phyloP scores from a whole-genome alignment of 1,140 invertebrate species.

The Drosophila micromelanica region DNA sequence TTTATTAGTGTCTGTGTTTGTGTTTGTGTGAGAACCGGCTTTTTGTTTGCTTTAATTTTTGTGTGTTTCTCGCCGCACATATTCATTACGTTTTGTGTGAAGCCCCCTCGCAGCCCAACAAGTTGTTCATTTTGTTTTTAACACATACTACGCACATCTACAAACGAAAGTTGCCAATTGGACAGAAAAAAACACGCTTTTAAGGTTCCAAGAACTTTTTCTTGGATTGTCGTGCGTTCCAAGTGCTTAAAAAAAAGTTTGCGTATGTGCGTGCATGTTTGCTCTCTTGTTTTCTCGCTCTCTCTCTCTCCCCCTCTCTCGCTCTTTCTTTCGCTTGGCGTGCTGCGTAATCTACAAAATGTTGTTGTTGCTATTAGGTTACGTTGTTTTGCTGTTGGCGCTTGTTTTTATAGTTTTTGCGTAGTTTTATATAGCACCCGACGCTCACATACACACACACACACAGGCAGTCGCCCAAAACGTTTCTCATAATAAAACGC shows the following conservation, averaged over 20 bases:
- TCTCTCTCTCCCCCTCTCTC: background rate
- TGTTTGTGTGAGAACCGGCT: constrained; percentile 65
- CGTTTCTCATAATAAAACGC: constrained; percentile 4
- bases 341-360: constrained; percentile 70
- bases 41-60: constrained; percentile 74
- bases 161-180: constrained; percentile 72
- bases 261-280: constrained; percentile 21
- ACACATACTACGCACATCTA: constrained; percentile 17
- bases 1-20: constrained; percentile 13
- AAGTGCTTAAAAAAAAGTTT: constrained; percentile 66
- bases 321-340: constrained; percentile 1
- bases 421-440: constrained; percentile 51
- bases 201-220: constrained; percentile 50
- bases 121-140: constrained; percentile 63
- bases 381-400: constrained; percentile 42
- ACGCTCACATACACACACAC: constrained; percentile 5
- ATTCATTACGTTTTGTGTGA: constrained; percentile 30
- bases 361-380: constrained; percentile 45
- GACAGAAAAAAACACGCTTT: constrained; percentile 29
- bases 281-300: background rate
- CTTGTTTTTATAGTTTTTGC: constrained; percentile 68
- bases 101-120: constrained; percentile 27
- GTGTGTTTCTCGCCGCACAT: constrained; percentile 46
- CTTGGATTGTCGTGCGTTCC: constrained; percentile 19
- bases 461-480: constrained; percentile 24